Base-by-base conservation (phyloP, 2,888 invertebrate genomes). In the Philonicus albiceps region DNA sequence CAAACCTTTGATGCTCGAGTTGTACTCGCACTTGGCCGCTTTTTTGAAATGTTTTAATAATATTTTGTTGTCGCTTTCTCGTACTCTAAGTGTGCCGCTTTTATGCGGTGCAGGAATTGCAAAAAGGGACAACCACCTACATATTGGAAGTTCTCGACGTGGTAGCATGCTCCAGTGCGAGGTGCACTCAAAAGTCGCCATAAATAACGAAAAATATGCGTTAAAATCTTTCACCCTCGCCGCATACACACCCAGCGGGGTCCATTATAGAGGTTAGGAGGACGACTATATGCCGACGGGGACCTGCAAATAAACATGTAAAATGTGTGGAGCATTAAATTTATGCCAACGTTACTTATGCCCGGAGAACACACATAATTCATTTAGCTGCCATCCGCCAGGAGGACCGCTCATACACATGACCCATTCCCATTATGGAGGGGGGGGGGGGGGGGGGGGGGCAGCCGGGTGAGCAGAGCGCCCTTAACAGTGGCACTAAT, bases 321-420 rank as follows among this genome's bases (percentile, higher is more conserved):
- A 73, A 85, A 85, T 85, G 85, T 85, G 85, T 85, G 85, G 73
- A 74, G 49, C 85, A 74, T 85, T 85, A 85, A 85, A 85, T 85
- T 85, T 85, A 85, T 85, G 74, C 74, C 73, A 73, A 43, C 73
- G 85, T 85, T 74, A 85, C 74, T 43, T 85, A 74, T 74, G 85
- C 85, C 30, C n/a, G 73, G 73, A 74, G 73, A 73, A 73, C 13
- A 27, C 85, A 74, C 72, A 85, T 64, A 85, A 43, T 85, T 40
- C 37, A 43, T 30, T 40, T 22, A 22, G 37, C 74, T 64, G 64
- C 83, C 64, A 55, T 81, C 81, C 31, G 34, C 81, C 81, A 78
- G 53, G 55, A 53, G 55, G 31, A 27, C 55, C n/a, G 22, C 30
- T 19, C 40, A 78, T 37, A 34, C 34, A 43, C 13, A 13, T 0